phyloP scores from a whole-genome alignment of 2,888 invertebrate genomes.

The Eledona agricola region DNA sequence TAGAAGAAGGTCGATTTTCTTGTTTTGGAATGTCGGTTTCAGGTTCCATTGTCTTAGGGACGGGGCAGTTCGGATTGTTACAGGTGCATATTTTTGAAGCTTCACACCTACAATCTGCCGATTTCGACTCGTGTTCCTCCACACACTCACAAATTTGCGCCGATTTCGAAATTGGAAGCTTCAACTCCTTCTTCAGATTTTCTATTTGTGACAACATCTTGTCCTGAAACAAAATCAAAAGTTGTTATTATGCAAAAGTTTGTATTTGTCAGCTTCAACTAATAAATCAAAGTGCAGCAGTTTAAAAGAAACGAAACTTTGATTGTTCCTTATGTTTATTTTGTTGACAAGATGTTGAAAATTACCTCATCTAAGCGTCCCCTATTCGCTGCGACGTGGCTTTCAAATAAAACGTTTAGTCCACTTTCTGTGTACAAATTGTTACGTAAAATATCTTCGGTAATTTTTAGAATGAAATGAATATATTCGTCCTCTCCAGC shows the following conservation, averaged over 20 bases:
- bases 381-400: slow-evolving; percentile 64
- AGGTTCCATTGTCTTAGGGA: background rate
- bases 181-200: slow-evolving; percentile 13
- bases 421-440: slow-evolving; percentile 66
- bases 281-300: too few relatives aligned
- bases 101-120: slow-evolving; percentile 1
- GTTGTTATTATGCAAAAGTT: background rate
- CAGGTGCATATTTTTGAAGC: background rate
- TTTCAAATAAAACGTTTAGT: slow-evolving; percentile 64
- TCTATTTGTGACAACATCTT: slow-evolving; percentile 40
- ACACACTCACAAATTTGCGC: slow-evolving; percentile 1
- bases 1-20: too few relatives aligned
- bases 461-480: slow-evolving; percentile 62
- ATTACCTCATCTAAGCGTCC: slow-evolving; percentile 62
- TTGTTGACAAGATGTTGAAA: background rate
- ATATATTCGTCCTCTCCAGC: slow-evolving; percentile 59
- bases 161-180: background rate
- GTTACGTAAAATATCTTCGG: slow-evolving; percentile 66
- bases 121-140: background rate
- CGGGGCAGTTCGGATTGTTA: background rate
- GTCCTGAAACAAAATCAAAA: slow-evolving; percentile 42
- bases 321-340: too few relatives aligned
- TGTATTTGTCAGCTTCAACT: too few relatives aligned
- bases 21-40: background rate
- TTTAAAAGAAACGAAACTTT: too few relatives aligned